Conservation (phyloP, 2,888 invertebrate species). For the Caenorhabditis plicata region DNA sequence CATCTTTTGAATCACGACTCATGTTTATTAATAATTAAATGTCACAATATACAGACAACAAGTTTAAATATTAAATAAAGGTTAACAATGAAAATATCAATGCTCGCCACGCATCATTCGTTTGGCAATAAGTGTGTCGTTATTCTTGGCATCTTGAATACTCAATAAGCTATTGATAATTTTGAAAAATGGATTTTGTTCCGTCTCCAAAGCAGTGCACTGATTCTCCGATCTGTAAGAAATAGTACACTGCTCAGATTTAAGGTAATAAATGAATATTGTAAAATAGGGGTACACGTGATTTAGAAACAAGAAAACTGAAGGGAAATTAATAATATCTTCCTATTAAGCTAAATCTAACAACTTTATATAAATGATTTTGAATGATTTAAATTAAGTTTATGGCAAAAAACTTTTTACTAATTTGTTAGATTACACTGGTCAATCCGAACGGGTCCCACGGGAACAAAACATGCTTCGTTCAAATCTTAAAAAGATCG, state of each 20-base stretch:
- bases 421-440: too few relatives aligned
- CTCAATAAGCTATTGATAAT: slow-evolving; percentile 36
- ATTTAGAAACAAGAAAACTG: too few relatives aligned
- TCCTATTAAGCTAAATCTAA: background rate
- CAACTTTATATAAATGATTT: background rate
- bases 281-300: too few relatives aligned
- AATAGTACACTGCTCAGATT: too few relatives aligned
- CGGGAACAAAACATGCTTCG: too few relatives aligned
- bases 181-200: slow-evolving; percentile 51
- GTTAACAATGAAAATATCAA: slow-evolving; percentile 12
- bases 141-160: slow-evolving; percentile 37
- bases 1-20: background rate
- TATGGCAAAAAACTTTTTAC: too few relatives aligned
- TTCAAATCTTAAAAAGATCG: too few relatives aligned
- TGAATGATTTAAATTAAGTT: background rate
- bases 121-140: slow-evolving; percentile 24
- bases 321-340: too few relatives aligned
- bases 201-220: slow-evolving; percentile 51
- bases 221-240: slow-evolving; percentile 35
- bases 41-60: background rate
- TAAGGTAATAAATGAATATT: too few relatives aligned
- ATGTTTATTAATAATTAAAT: background rate
- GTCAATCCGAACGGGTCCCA: too few relatives aligned
- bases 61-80: background rate
- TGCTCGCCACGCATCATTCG: slow-evolving; percentile 34